Base-by-base conservation (phyloP, 1,140 invertebrate genomes). In the Temnothorax nylanderi region DNA sequence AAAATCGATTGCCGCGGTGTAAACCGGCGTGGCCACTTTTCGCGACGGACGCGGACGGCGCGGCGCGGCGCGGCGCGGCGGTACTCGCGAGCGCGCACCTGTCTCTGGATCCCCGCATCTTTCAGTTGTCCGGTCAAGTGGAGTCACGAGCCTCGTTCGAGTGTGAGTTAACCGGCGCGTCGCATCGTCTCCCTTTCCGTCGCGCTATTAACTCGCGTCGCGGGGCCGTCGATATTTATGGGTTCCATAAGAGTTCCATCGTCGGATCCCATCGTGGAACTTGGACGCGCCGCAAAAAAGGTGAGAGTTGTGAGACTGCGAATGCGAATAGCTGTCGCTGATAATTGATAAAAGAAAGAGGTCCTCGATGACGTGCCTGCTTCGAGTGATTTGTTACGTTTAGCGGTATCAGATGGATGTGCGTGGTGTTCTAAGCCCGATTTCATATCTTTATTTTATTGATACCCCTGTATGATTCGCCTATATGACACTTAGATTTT, bases 1-100 rank as follows among this genome's bases (percentile, higher is more conserved):
- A 91, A 88, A 91, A 90, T 88, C 88, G 87, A 91, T 90, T 77
- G 89, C 51, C 58, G 37, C 26, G 37, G 32, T 32, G 77, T 77
- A 76, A 88, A 90, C 51, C 58, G 75, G 81, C 77, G 56, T 74
- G 69, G 69, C 47, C 54, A 78, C 69, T 90, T 88, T 77, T 88
- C 86, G 54, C 81, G 85, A 72, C 67, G 41, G n/a, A 65, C n/a
- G 47, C 4, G 13, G 32, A 2, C 60, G 60, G 5, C 60, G 26
- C 60, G 60, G 0, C 26, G 26, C 26, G 26, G 26, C 26, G 26
- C 26, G 26, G 1, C 26, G 1, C 1, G 26, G 26, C 26, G 26
- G 26, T 26, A 26, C 26, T 34, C 32, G 32, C 60, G 60, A 64
- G 16, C 21, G 47, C 37, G 37, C 80, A 84, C 69, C 80, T 84